phyloP scores from a whole-genome alignment of 2,113 vertebrate species.

The Notiomystis cincta region DNA sequence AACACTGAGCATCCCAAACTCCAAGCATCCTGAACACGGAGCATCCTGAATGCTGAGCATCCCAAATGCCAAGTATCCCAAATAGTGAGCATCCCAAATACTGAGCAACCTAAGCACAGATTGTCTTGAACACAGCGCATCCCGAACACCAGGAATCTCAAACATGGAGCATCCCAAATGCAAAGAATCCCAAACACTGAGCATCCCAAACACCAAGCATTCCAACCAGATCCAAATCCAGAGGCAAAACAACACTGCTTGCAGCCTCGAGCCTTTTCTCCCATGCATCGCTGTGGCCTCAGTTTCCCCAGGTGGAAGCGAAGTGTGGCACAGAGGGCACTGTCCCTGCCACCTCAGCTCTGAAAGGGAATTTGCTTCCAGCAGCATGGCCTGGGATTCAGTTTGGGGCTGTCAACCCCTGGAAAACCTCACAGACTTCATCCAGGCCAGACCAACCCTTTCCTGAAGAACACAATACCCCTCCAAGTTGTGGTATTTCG shows the following conservation, averaged over 20 bases:
- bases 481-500: rapidly evolving
- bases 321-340: neutral
- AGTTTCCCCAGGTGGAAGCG: neutral
- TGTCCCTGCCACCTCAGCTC: rapidly evolving
- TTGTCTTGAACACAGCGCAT: too few species aligned
- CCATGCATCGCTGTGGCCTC: rapidly evolving
- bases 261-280: neutral
- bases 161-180: neutral
- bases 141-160: neutral
- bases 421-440: neutral
- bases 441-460: neutral
- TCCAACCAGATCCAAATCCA: neutral
- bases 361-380: neutral
- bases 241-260: rapidly evolving
- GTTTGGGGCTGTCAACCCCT: neutral
- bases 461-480: neutral
- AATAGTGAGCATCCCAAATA: neutral
- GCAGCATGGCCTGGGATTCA: neutral
- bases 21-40: rapidly evolving
- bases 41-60: neutral
- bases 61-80: neutral
- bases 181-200: neutral
- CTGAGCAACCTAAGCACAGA: rapidly evolving
- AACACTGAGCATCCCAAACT: rapidly evolving
- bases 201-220: neutral